These are phyloP conservation scores for Drosophila recens DNA, from an alignment of 2,888 invertebrate genomes.

Conservation along the genomic window DNA sequence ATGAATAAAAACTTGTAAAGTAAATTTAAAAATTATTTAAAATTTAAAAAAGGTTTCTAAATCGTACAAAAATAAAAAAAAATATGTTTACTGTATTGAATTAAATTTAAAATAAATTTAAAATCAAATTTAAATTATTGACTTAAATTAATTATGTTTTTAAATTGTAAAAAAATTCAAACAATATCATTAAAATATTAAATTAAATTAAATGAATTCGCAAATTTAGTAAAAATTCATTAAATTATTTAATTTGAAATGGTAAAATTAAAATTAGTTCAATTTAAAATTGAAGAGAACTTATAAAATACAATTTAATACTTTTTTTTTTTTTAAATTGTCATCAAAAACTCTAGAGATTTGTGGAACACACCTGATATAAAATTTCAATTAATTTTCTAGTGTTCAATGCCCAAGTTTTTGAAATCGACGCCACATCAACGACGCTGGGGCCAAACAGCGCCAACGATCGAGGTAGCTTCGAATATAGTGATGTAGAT, in stretches of 20 bases:
- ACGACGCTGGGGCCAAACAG: slow-evolving; percentile 79
- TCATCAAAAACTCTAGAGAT: background rate
- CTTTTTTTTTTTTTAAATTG: background rate
- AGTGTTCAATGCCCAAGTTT: slow-evolving; percentile 82
- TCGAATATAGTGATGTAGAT: background rate
- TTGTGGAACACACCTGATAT: background rate
- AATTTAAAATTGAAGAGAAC: background rate
- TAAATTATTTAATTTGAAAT: too few species aligned
- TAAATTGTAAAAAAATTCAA: background rate
- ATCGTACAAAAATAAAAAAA: background rate
- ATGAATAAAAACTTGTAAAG: background rate
- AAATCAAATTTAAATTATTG: background rate
- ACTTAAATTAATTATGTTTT: background rate
- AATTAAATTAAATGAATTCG: too few species aligned
- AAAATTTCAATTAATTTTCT: slow-evolving; percentile 40
- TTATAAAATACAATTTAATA: background rate
- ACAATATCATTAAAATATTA: too few species aligned
- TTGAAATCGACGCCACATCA: slow-evolving; percentile 80
- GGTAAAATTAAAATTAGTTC: background rate
- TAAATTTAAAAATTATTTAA: background rate
- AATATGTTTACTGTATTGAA: background rate
- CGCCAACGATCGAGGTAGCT: slow-evolving; percentile 75
- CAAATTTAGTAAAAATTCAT: too few species aligned
- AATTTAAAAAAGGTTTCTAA: background rate
- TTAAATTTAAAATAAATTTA: background rate